Conservation (phyloP, 2,888 invertebrate species). For the Taphrorychus bicolor region DNA sequence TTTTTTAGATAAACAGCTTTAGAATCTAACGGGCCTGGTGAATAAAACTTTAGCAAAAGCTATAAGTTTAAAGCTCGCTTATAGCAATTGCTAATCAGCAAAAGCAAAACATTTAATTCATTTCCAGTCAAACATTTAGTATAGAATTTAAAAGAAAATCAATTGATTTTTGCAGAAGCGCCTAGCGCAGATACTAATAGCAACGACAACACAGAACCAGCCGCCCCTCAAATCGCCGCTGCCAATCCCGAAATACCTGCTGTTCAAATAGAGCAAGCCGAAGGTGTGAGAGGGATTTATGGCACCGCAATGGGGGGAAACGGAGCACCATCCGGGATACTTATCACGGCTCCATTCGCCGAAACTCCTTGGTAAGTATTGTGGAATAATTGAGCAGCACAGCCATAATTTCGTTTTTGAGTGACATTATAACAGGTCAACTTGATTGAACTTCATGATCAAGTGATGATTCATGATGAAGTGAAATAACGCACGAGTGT, state of each 20-base stretch:
- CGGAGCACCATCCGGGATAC: slow-evolving; percentile 47
- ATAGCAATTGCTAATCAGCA: too few relatives aligned
- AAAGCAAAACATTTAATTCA: too few relatives aligned
- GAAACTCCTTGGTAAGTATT: slow-evolving; percentile 55
- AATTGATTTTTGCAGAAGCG: neutral
- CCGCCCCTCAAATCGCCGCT: neutral
- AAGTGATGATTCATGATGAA: too few relatives aligned
- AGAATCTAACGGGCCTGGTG: too few relatives aligned
- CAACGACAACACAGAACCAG: neutral
- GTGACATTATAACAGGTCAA: too few relatives aligned
- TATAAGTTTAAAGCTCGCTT: too few relatives aligned
- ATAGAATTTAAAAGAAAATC: neutral
- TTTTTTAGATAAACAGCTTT: too few relatives aligned
- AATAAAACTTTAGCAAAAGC: too few relatives aligned
- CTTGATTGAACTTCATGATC: too few relatives aligned
- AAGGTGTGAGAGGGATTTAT: slow-evolving; percentile 48
- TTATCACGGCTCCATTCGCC: slow-evolving; percentile 51
- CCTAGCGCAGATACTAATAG: neutral
- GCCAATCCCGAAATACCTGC: slow-evolving; percentile 28
- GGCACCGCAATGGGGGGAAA: slow-evolving; percentile 46
- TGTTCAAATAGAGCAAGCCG: slow-evolving; percentile 45
- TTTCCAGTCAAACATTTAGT: neutral
- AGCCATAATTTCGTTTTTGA: too few relatives aligned
- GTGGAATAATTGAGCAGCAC: too few relatives aligned
- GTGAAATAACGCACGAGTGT: too few relatives aligned